Percentiles rank a stretch among this genome's conserved stretches.
These are phyloP conservation scores for Struthidea cinerea DNA, from an alignment of 2,113 vertebrate genomes.

Conservation along the genomic window DNA sequence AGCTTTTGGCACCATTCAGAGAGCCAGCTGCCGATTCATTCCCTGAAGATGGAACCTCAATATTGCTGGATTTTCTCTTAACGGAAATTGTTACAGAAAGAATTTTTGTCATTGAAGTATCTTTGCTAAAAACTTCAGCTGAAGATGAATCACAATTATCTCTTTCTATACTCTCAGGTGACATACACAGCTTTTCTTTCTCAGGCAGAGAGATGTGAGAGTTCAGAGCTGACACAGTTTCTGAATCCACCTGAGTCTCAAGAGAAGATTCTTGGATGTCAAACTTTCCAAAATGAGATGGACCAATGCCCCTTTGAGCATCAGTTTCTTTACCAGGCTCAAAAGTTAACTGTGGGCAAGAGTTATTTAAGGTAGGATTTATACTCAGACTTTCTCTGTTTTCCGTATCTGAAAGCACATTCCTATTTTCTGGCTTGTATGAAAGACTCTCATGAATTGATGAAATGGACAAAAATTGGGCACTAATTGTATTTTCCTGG, in stretches of 20 bases:
- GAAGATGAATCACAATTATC: background rate
- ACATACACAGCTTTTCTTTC: background rate
- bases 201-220: background rate
- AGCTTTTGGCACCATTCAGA: background rate
- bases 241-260: background rate
- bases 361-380: background rate
- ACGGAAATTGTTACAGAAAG: background rate
- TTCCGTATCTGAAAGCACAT: background rate
- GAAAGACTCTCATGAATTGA: background rate
- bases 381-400: background rate
- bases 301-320: background rate
- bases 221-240: background rate
- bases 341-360: background rate
- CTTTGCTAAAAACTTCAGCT: background rate
- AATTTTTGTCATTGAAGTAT: background rate
- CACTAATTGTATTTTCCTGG: background rate
- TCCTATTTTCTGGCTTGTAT: background rate
- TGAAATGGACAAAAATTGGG: background rate
- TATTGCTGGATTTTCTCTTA: background rate
- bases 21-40: background rate
- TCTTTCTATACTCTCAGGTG: background rate
- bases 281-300: background rate
- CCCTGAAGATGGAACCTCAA: background rate
- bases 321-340: background rate
- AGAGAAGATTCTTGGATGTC: background rate